Evolutionary conservation across 1,140 invertebrate genomes (phyloP).

Genomic region (Aphelenchoides fujianensis): DNA sequence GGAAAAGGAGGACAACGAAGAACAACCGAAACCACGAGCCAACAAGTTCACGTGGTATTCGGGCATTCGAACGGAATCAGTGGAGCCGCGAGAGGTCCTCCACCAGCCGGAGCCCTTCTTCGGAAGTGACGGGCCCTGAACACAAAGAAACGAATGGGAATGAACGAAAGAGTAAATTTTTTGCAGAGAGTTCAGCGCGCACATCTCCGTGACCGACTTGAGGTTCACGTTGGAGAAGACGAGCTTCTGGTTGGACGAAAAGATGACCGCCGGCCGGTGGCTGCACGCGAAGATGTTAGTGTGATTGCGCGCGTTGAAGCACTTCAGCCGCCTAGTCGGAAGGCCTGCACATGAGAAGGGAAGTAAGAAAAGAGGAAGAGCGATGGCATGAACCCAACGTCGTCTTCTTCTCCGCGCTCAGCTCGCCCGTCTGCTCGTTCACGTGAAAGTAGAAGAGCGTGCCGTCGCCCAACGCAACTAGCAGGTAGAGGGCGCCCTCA

Average conservation of each 20-base stretch:
- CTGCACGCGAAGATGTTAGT: constrained; percentile 98
- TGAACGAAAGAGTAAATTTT: constrained; percentile 67
- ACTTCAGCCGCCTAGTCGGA: constrained; percentile 86
- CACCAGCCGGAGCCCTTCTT: constrained; percentile 92
- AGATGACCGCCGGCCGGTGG: constrained; percentile 95
- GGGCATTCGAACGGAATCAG: too few species aligned
- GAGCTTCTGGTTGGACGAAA: constrained; percentile 95
- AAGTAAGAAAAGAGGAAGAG: neutral
- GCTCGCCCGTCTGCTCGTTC: constrained; percentile 40
- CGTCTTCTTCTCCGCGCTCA: constrained; percentile 68
- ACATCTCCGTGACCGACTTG: constrained; percentile 97
- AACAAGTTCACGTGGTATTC: too few species aligned
- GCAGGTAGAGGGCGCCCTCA: constrained; percentile 70
- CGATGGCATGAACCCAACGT: constrained; percentile 73
- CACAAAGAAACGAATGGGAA: constrained; percentile 70
- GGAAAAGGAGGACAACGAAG: too few species aligned
- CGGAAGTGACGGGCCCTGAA: constrained; percentile 71
- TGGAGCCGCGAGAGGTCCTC: constrained; percentile 97
- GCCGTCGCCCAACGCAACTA: constrained; percentile 85
- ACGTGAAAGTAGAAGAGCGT: constrained; percentile 88
- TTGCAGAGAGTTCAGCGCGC: constrained; percentile 85
- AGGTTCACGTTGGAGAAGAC: constrained; percentile 99
- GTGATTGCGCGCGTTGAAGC: constrained; percentile 77
- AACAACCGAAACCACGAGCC: too few species aligned
- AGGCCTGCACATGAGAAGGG: constrained; percentile 66